Conservation (phyloP, 2,888 invertebrate genomes). For the Embidobia sp. region DNA sequence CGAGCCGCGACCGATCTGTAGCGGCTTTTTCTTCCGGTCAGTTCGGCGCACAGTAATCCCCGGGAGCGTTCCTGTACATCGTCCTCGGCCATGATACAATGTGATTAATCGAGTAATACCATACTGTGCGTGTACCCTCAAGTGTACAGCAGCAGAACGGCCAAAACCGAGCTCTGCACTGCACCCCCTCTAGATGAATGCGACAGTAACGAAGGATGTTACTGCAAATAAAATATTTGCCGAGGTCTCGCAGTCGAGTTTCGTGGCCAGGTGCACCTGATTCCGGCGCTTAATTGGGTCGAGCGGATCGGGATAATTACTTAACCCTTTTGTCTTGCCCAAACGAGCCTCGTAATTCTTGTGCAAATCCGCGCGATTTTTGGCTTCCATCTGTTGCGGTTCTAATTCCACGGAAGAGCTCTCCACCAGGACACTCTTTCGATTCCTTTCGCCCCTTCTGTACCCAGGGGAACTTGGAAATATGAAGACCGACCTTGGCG, state of each 20-base stretch:
- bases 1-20: not conserved
- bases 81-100: conserved; percentile 72
- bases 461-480: conserved; percentile 15
- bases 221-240: conserved; percentile 62
- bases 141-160: conserved; percentile 56
- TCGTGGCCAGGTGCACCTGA: conserved; percentile 53
- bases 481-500: conserved; percentile 21
- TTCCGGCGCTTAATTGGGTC: conserved; percentile 55
- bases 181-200: conserved; percentile 46
- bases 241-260: conserved; percentile 41
- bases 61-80: conserved; percentile 47
- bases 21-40: conserved; percentile 41
- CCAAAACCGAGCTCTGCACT: conserved; percentile 61
- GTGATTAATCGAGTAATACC: conserved; percentile 78
- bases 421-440: not conserved
- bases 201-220: conserved; percentile 46
- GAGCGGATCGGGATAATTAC: conserved; percentile 47
- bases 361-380: conserved; percentile 7
- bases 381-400: conserved; percentile 3
- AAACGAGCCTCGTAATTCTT: conserved; percentile 40
- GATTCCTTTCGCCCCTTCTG: not conserved
- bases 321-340: conserved; percentile 33
- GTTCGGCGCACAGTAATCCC: conserved; percentile 41
- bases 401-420: not conserved
- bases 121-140: conserved; percentile 65